Percentiles rank a stretch among this genome's conserved stretches.
phyloP scores from a whole-genome alignment of 2,888 invertebrate species.

The Erebia epiphron region DNA sequence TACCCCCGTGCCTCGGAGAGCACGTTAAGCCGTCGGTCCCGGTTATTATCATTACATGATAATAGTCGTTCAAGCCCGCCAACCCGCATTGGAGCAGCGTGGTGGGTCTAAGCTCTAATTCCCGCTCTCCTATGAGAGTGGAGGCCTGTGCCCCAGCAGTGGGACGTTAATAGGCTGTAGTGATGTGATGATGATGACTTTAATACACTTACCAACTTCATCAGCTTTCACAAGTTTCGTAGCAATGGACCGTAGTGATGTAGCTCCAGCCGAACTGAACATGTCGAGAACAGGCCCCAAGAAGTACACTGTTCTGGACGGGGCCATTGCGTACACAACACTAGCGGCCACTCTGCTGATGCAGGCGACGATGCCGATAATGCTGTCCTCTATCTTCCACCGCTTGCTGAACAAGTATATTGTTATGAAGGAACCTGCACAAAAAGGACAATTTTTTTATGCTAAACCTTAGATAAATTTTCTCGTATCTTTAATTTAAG shows the following conservation, averaged over 20 bases:
- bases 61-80: no score
- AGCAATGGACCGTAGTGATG: constrained; percentile 81
- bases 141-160: no score
- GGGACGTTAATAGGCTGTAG: no score
- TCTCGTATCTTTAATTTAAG: no score
- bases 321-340: constrained; percentile 77
- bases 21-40: no score
- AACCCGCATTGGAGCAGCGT: no score
- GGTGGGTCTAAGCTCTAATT: no score
- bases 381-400: constrained; percentile 77
- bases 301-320: constrained; percentile 73
- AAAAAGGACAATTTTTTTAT: constrained; percentile 22
- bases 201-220: constrained; percentile 76
- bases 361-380: constrained; percentile 78
- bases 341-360: constrained; percentile 79
- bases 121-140: no score
- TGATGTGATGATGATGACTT: no score
- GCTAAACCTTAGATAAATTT: no score
- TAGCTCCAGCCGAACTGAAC: constrained; percentile 82
- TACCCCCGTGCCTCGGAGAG: no score
- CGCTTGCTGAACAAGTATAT: constrained; percentile 78
- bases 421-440: constrained; percentile 78
- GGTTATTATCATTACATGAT: no score
- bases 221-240: constrained; percentile 81
- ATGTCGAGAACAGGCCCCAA: constrained; percentile 80